Base-by-base conservation (phyloP, 2,888 invertebrate species). In the Pyrrhia umbra region DNA sequence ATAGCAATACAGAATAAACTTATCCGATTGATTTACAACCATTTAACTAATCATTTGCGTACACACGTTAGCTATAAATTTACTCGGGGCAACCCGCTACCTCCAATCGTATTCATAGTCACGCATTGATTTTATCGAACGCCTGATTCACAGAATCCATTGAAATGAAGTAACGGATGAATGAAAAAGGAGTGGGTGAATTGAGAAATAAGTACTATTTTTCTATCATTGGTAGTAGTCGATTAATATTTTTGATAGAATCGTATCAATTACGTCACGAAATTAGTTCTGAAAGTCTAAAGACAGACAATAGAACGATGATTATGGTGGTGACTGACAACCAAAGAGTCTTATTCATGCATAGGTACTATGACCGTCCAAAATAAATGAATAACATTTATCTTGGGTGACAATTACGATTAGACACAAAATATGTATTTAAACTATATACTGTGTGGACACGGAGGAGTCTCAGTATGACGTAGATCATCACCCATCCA, bases 51-150 rank as follows among this genome's bases (percentile, higher is more conserved):
- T 77, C 67, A 74, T 74, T 77, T 67, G 67, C 77, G 52, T 55
- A 77, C 59, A 67, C 56, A 69, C 61, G 64, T 67, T 25, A 50
- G 57, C 55, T 50, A 68, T 77, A 77, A 77, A 74, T 74, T 71
- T 65, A 61, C 40, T 62, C 15, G 15, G 21, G 40, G 9, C 46
- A 49, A 50, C 13, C 25, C 20, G 47, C 46, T 68, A 54, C 60
- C 51, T 75, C n/a, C 47, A 62, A 59, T 30, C 62, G 59, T 55
- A 81, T 81, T 81, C 77, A 57, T 61, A 80, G 83, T 80, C 83
- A 82, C 80, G 83, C 68, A 49, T 74, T 74, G 72, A 77, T 77
- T 75, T 69, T 77, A 80, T 80, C 79, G 51, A 59, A 40, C 49
- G 46, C 57, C 49, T 51, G 68, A 73, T 56, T 63, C 72, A 63